Evolutionary conservation across 2,888 invertebrate genomes (phyloP).

Genomic region (Agrochola lota): DNA sequence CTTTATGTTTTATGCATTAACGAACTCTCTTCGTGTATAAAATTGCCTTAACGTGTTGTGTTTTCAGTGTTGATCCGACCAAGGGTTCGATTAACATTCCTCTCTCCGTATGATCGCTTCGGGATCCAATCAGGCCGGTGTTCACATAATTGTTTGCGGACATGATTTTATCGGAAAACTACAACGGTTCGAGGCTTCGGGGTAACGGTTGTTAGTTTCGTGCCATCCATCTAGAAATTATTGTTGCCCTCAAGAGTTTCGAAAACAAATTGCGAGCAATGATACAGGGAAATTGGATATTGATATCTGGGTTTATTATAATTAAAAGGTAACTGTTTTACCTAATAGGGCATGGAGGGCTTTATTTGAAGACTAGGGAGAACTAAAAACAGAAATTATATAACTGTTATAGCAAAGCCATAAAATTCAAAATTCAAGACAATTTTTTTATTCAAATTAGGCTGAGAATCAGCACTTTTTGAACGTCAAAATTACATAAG

Average conservation of each 20-base stretch:
- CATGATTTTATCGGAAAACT: constrained; percentile 82
- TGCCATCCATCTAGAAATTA: constrained; percentile 65
- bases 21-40: constrained; percentile 58
- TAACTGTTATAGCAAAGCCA: neutral
- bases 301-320: constrained; percentile 30
- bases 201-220: constrained; percentile 63
- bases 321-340: neutral
- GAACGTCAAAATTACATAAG: too few relatives aligned
- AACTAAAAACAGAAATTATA: neutral
- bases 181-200: constrained; percentile 64
- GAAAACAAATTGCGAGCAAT: constrained; percentile 47
- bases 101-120: constrained; percentile 80
- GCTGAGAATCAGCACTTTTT: too few relatives aligned
- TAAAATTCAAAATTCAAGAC: neutral
- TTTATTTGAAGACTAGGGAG: neutral
- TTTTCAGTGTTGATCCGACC: constrained; percentile 74
- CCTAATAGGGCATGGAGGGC: neutral
- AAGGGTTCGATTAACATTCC: constrained; percentile 86
- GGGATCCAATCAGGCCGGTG: constrained; percentile 83
- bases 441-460: too few relatives aligned
- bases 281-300: constrained; percentile 42
- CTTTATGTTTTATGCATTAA: constrained; percentile 68
- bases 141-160: constrained; percentile 86
- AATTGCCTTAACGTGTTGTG: constrained; percentile 63
- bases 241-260: constrained; percentile 51